Evolutionary conservation across 1,140 invertebrate genomes (phyloP).

Genomic region (Hermetia illucens): DNA sequence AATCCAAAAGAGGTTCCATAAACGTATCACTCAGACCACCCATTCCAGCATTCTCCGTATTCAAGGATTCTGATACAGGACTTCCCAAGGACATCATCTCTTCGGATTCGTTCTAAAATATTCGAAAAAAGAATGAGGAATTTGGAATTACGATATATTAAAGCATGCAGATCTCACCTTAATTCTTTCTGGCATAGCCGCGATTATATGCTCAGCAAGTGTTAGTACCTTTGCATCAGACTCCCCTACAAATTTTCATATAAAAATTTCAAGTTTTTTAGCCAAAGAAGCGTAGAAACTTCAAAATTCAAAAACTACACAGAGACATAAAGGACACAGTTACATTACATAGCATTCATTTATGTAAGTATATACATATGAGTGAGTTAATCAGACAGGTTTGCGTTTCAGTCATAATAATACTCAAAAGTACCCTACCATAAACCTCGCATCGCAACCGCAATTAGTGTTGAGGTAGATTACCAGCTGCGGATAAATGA

Average conservation of each 20-base stretch:
- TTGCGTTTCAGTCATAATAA: constrained; percentile 9
- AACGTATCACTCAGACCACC: constrained; percentile 39
- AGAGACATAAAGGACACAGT: too few relatives aligned
- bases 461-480: too few relatives aligned
- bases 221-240: constrained; percentile 85
- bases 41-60: constrained; percentile 29
- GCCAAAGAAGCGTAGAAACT: too few relatives aligned
- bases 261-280: constrained; percentile 4
- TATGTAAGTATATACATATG: constrained; percentile 8
- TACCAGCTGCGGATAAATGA: too few relatives aligned
- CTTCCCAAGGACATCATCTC: constrained; percentile 34
- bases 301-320: too few relatives aligned
- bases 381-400: constrained; percentile 6
- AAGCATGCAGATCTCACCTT: constrained; percentile 44
- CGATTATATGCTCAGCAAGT: constrained; percentile 93
- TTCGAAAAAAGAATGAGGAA: background rate
- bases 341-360: too few relatives aligned
- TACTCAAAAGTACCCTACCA: too few relatives aligned
- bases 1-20: constrained; percentile 50
- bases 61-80: constrained; percentile 26
- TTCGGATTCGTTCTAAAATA: constrained; percentile 26
- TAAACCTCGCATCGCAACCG: too few relatives aligned
- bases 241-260: constrained; percentile 55
- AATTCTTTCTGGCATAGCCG: constrained; percentile 90
- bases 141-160: constrained; percentile 1